Evolutionary conservation across 2,113 vertebrate species (phyloP).

Genomic region (Cyanistes caeruleus): DNA sequence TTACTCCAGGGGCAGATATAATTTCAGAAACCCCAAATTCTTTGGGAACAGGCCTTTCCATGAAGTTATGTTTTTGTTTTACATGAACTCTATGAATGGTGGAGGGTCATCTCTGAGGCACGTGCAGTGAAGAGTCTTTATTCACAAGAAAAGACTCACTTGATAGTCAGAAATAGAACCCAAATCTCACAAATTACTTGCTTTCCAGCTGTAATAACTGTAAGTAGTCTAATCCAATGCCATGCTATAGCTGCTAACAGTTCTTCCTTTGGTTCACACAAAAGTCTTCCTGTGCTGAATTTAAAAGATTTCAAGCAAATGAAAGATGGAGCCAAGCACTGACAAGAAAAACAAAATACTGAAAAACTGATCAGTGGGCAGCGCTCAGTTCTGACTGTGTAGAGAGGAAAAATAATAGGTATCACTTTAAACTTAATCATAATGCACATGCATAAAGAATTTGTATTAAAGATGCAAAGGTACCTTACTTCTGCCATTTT

Average conservation of each 20-base stretch:
- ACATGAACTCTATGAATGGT: background rate
- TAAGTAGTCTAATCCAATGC: background rate
- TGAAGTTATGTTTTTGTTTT: background rate
- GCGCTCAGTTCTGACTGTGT: background rate
- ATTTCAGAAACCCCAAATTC: background rate
- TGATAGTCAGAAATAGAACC: background rate
- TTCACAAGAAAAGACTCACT: background rate
- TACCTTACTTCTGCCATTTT: background rate
- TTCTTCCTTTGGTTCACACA: background rate
- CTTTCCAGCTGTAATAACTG: slow-evolving; percentile 32
- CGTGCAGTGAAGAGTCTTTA: background rate
- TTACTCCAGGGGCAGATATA: background rate
- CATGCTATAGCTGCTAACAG: background rate
- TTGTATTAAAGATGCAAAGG: background rate
- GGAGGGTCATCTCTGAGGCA: background rate
- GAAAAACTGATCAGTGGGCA: background rate
- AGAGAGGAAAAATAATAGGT: background rate
- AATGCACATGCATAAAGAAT: background rate
- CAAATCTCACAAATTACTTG: background rate
- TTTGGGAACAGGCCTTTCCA: background rate
- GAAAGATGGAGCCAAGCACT: background rate
- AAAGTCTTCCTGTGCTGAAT: background rate
- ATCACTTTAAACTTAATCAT: background rate
- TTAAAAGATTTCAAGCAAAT: background rate
- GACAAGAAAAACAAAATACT: background rate